These are phyloP conservation scores for Eueides isabella DNA, from an alignment of 1,140 invertebrate genomes.

Conservation along the genomic window DNA sequence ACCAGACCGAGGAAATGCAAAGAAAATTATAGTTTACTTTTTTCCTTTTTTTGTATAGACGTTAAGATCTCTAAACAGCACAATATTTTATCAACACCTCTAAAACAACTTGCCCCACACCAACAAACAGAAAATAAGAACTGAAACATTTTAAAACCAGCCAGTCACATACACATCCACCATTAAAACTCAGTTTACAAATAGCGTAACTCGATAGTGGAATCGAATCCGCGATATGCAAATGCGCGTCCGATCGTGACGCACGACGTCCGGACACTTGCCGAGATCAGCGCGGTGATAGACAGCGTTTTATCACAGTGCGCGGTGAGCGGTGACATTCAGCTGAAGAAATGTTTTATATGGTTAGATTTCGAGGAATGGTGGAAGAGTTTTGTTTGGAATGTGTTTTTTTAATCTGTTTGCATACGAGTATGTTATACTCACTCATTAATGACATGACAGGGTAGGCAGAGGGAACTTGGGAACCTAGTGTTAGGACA, in stretches of 20 bases:
- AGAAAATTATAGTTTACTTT: too few species aligned
- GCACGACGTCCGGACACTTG: conserved; percentile 75
- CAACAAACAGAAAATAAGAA: not conserved
- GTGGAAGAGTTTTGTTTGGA: not conserved
- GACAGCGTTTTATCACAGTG: conserved; percentile 44
- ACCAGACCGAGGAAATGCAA: too few species aligned
- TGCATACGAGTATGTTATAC: too few species aligned
- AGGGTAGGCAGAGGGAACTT: too few species aligned
- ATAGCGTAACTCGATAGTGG: conserved; percentile 62
- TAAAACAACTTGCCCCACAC: too few species aligned
- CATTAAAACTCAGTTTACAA: conserved; percentile 48
- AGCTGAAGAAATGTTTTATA: conserved; percentile 24
- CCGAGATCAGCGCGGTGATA: conserved; percentile 51
- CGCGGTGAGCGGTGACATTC: conserved; percentile 38
- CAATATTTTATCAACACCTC: too few species aligned
- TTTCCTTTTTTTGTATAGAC: too few species aligned
- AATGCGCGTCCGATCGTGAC: conserved; percentile 77
- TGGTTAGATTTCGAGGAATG: conserved; percentile 5
- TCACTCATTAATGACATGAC: too few species aligned
- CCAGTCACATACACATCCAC: not conserved
- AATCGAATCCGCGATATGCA: conserved; percentile 77
- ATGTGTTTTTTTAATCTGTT: not conserved
- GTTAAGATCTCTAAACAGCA: too few species aligned
- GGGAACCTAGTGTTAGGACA: too few species aligned
- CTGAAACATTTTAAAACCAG: not conserved